Evolutionary conservation across 2,113 vertebrate genomes (phyloP), one percentile per base, ranked within the genome.

Genomic region (Gymnarchus niloticus): DNA sequence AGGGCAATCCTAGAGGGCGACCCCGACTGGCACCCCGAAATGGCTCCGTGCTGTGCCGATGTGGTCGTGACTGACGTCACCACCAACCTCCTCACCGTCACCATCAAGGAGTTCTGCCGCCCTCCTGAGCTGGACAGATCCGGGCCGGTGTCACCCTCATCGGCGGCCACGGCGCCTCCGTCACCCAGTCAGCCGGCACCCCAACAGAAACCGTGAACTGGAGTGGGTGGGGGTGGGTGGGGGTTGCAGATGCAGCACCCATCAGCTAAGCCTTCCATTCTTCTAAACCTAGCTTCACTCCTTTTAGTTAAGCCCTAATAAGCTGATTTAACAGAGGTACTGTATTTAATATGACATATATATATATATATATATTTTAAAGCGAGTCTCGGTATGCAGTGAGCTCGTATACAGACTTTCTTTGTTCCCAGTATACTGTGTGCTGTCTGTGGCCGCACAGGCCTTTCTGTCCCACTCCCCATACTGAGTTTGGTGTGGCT

Each of bases 51-150:
- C 91, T 97, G 96, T 90, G 96, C 97, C 90, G 98, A 98, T 1
- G 97, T 99, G 86, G 97, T 99, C 3, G 97, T 99, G 91, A 99
- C 98, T 0, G 97, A 99, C 54, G 98, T 99, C 90, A 99, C 98
- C 92, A 98, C 97, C 93, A 99, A 99, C 91, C 96, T 99, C 2
- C 95, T 99, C 91, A 99, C 98, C 0, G 98, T 99, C 93, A 99
- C 98, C 89, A 99, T 99, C 91, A 99, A 99, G 90, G 98, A 99
- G 89, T 99, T 98, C 94, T 98, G 97, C 94, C 96, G 96, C 3
- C 96, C 96, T 0, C 95, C 97, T 86, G 95, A 96, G 94, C 97
- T 97, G 10, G 93, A 96, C 92, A 96, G 96, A 93, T 95, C 96
- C 28, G 93, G 95, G 12, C 92, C 93, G 0, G 88, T 91, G 56